Base-by-base conservation (phyloP, 1,140 invertebrate species). In the Pinna nobilis region DNA sequence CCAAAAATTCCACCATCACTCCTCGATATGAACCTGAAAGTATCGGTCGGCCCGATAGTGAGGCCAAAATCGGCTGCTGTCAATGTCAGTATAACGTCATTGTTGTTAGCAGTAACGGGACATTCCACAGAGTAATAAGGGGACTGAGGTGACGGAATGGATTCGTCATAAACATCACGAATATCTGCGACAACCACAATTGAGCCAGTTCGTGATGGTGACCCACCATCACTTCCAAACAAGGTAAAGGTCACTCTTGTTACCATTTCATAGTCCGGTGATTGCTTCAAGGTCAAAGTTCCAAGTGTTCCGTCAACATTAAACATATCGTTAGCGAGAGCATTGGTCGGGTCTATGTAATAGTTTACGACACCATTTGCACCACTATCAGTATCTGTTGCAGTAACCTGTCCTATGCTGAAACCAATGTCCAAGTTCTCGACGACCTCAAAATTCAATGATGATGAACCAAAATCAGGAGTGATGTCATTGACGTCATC, bases 351-450 rank as follows among this genome's bases (percentile, higher is more conserved):
- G 18, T 50, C 60, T 39, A 75, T 69, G 30, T 65, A 41, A 25
- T 70, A 75, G 3, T 60, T 76, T 13, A 86, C 73, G 20, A 51
- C 60, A n/a, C 73, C 82, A 69, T 85, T 85, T 15, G 53, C 35
- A 6, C 82, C 84, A 6, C 55, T 69, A 86, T 88, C 87, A 3
- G 49, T 39, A 66, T 88, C 87, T 11, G 75, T 82, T 11, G 95
- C 95, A 35, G 89, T 92, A 61, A 98, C 93, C 64, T 93, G 94
- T 70, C 96, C 84, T 51, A 98, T 94, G 77, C 93, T 94, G 0
- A 94, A 95, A 13, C 95, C 96, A 5, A 93, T 91, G 0, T 95
- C 93, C 83, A 96, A 94, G 87, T 98, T 97, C 88, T 98, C 97
- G 74, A 93, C 93, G 3, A 98, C 94, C 25, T 91, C 94, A 25